Conservation (phyloP, 2,797 vertebrate genomes). For the Dryobates pubescens region DNA sequence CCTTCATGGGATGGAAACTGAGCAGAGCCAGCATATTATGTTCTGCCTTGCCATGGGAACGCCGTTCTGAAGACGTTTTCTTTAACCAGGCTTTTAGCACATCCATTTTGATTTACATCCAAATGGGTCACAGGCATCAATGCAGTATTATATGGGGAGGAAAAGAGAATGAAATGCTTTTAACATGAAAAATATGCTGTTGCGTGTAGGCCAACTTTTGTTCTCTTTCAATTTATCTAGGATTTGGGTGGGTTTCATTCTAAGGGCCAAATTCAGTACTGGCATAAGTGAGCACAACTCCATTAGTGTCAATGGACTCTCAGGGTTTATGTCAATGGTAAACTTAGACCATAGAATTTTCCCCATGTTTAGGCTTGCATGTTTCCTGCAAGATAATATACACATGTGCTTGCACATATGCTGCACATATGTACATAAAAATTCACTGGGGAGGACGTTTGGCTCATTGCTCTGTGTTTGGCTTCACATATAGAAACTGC, state of each 20-base stretch:
- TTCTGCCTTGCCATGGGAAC: conserved; percentile 47
- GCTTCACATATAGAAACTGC: background rate
- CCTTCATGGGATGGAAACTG: background rate
- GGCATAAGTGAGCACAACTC: conserved; percentile 28
- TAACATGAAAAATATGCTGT: conserved; percentile 60
- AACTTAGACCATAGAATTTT: conserved; percentile 51
- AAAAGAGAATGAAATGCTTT: conserved; percentile 43
- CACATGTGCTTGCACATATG: conserved; percentile 41
- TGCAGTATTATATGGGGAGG: conserved; percentile 41
- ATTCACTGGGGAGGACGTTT: background rate
- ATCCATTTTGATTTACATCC: conserved; percentile 67
- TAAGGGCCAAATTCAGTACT: conserved; percentile 23
- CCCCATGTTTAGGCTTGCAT: conserved; percentile 52
- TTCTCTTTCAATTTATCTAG: conserved; percentile 57
- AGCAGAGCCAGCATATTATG: conserved; percentile 5
- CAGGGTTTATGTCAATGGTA: conserved; percentile 37
- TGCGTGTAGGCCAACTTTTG: conserved; percentile 52
- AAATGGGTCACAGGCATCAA: conserved; percentile 59
- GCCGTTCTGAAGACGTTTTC: conserved; percentile 18
- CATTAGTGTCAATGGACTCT: conserved; percentile 21
- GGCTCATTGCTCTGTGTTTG: background rate
- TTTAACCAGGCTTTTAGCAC: conserved; percentile 63
- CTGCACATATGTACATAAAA: conserved; percentile 50
- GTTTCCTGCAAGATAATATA: conserved; percentile 53
- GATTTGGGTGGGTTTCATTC: conserved; percentile 53